Evolutionary conservation across 1,140 invertebrate species (phyloP), one percentile per base, ranked within the genome.

Genomic region (Tetranychus urticae): DNA sequence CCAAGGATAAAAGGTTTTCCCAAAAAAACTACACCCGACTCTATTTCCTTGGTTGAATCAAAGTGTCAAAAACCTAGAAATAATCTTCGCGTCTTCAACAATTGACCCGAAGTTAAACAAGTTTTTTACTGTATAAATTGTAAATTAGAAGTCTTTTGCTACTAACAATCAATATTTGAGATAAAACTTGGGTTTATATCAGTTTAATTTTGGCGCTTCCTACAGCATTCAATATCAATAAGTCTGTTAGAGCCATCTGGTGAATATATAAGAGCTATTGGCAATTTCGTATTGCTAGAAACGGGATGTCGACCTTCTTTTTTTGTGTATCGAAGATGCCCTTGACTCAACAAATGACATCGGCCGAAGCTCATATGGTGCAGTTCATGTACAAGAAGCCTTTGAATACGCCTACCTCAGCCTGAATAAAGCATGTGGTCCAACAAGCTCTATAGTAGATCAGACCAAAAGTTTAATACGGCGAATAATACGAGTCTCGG

Each of bases 251-350:
- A n/a, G n/a, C n/a, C n/a, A n/a, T n/a, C n/a, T n/a, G n/a, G n/a
- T n/a, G n/a, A n/a, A n/a, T n/a, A n/a, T n/a, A n/a, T n/a, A n/a
- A n/a, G n/a, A n/a, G n/a, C n/a, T n/a, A n/a, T n/a, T n/a, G n/a
- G n/a, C n/a, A n/a, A n/a, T n/a, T n/a, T n/a, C n/a, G n/a, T n/a
- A n/a, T n/a, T n/a, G 86, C 81, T 86, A 65, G 88, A 90, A 75
- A 54, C 56, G 7, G 88, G 88, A 2, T 85, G 93, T 73, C 76
- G 89, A 59, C 86, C 90, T 7, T 91, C 88, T 55, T 74, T 97
- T 97, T 65, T 74, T 98, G 37, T 97, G 90, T 71, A 97, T 97
- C 66, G 90, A 97, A 77, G 93, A 98, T 77, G 92, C 93, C n/a
- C 75, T 97, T 31, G 88, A 65, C 60, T 59, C 42, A 63, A 67